These are phyloP conservation scores for Suillia variegata DNA, from an alignment of 2,888 invertebrate genomes.

Conservation along the genomic window DNA sequence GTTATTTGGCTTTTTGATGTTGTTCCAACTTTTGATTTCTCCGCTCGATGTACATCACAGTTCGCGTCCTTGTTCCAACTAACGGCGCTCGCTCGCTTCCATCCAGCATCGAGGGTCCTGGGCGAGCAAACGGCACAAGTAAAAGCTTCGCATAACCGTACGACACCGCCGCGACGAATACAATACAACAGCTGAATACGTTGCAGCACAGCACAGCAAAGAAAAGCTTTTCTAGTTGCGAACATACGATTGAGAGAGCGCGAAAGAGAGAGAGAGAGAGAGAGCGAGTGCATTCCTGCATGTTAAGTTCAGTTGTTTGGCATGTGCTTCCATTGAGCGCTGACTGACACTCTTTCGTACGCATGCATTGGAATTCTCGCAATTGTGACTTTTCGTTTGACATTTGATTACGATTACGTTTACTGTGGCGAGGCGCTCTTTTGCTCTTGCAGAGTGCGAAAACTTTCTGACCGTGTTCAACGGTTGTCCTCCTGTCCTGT, in stretches of 20 bases:
- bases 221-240: conserved; percentile 28
- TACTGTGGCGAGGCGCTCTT: not conserved
- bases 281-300: too few relatives aligned
- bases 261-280: too few relatives aligned
- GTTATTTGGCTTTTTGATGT: too few relatives aligned
- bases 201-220: too few relatives aligned
- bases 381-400: conserved; percentile 7
- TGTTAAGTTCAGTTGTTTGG: not conserved
- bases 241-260: too few relatives aligned
- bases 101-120: conserved; percentile 52
- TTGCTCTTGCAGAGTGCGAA: too few relatives aligned
- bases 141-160: conserved; percentile 21
- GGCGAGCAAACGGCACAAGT: conserved; percentile 46
- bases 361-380: conserved; percentile 16
- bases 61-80: conserved; percentile 60
- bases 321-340: conserved; percentile 40
- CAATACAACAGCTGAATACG: conserved; percentile 31
- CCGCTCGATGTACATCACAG: conserved; percentile 47
- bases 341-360: too few relatives aligned
- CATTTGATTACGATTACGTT: conserved; percentile 4
- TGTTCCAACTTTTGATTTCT: too few relatives aligned
- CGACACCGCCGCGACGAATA: too few relatives aligned
- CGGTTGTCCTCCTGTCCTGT: too few relatives aligned
- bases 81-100: conserved; percentile 44
- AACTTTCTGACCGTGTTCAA: not conserved